Percentiles rank a stretch among this genome's conserved stretches.
Evolutionary conservation across 1,140 invertebrate genomes (phyloP).

Genomic region (Drosophila hydei): DNA sequence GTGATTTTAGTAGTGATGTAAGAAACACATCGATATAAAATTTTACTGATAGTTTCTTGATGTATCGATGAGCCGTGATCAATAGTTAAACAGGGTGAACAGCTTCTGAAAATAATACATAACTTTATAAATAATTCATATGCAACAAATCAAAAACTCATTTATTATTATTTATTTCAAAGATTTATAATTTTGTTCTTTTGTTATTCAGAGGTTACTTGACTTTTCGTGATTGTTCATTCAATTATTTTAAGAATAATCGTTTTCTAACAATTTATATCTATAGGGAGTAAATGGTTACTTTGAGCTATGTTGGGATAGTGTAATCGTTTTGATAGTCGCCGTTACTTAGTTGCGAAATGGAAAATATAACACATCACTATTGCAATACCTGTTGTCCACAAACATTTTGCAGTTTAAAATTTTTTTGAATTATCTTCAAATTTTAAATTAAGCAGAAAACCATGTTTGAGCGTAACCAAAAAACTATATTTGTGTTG

Average conservation of each 20-base stretch:
- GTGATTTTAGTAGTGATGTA: slow-evolving; percentile 61
- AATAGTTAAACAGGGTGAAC: neutral
- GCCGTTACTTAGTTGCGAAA: neutral
- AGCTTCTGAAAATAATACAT: no score
- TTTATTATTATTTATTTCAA: no score
- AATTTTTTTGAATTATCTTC: slow-evolving; percentile 8
- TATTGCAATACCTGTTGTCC: slow-evolving; percentile 43
- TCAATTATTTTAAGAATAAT: no score
- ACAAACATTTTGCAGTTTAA: slow-evolving; percentile 20
- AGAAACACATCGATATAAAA: slow-evolving; percentile 25
- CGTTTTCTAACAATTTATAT: no score
- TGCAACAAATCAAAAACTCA: no score
- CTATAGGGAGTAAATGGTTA: no score
- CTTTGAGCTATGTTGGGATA: no score
- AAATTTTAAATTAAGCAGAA: neutral
- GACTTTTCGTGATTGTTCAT: no score
- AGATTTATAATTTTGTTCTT: no score
- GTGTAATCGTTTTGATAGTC: neutral
- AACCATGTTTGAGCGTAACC: slow-evolving; percentile 86
- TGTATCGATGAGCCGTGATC: slow-evolving; percentile 22
- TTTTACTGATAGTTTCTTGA: neutral
- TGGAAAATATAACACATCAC: slow-evolving; percentile 8
- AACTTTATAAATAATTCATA: no score
- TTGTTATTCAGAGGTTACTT: no score
- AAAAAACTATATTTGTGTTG: slow-evolving; percentile 97